Evolutionary conservation across 2,797 vertebrate genomes (phyloP), one percentile per base, ranked within the genome.

Genomic region (Garrulus glandarius): DNA sequence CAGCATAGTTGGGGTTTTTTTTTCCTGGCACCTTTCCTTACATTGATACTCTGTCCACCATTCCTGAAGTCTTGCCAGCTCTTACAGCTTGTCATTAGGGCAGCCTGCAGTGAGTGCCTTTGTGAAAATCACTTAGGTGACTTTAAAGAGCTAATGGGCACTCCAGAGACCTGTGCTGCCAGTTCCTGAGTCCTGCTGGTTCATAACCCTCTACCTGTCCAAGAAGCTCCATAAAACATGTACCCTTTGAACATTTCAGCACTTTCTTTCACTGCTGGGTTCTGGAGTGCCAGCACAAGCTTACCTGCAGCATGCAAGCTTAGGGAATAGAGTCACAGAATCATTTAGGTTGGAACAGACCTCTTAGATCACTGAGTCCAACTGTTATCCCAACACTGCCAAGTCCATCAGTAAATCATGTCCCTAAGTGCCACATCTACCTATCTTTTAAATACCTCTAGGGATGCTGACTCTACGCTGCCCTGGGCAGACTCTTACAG

Each of bases 1-100:
- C 12, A 37, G 19, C 43, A 24, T 36, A 1, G 7, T 75, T 69
- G 3, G 21, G 10, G 5, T 2, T 9, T 5, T 24, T 49, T 69
- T 43, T 61, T 39, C 4, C 16, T 63, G 18, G 3, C 26, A 32
- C 8, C 10, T 63, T 65, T 69, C 29, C 29, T 87, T 82, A 18
- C 11, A 7, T 5, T 57, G 15, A 10, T 78, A 23, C 11, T 72
- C 26, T 56, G 27, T 69, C 16, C 9, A 24, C 26, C 11, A 9
- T 65, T 92, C 13, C 12, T 36, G 4, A 0, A 0, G 71, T 61
- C 17, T 50, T 32, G 26, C 8, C 32, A 34, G 15, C 9, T 74
- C 43, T 37, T 41, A 19, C 23, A 69, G 24, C 5, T 46, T 49
- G 43, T 13, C 18, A 19, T 57, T 67, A 49, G 29, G 39, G 30